Percentiles rank a stretch among this genome's conserved stretches.
Evolutionary conservation across 2,888 invertebrate species (phyloP).

Genomic region (Prosopocoilus inquinatus): DNA sequence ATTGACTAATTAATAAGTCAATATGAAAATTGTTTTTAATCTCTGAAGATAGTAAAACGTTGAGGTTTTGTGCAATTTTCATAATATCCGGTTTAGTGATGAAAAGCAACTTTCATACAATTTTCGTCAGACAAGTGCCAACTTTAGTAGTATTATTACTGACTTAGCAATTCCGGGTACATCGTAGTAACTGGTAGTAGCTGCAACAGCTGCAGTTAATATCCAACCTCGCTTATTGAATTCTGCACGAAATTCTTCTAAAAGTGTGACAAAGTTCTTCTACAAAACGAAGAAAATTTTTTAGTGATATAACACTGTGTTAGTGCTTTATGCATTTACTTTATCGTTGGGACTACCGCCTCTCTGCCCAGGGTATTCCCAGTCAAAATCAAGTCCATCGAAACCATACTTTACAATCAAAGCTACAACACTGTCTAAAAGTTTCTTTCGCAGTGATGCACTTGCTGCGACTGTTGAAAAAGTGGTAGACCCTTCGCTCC

Average conservation of each 20-base stretch:
- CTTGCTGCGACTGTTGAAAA: constrained; percentile 51
- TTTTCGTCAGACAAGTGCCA: too few relatives aligned
- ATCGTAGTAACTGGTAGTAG: constrained; percentile 59
- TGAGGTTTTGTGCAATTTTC: too few relatives aligned
- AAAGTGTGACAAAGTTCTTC: constrained; percentile 48
- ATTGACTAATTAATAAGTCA: too few relatives aligned
- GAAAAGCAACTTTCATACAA: too few relatives aligned
- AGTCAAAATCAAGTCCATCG: constrained; percentile 70
- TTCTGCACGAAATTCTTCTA: constrained; percentile 55
- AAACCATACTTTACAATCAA: constrained; percentile 59
- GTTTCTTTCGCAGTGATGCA: constrained; percentile 50
- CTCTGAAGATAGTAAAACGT: too few relatives aligned
- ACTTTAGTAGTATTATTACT: too few relatives aligned
- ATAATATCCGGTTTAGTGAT: too few relatives aligned
- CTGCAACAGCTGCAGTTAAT: constrained; percentile 61
- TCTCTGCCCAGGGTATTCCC: constrained; percentile 66
- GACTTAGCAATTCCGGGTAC: constrained; percentile 58
- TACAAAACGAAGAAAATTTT: background rate
- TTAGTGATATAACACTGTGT: too few relatives aligned
- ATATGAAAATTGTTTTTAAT: too few relatives aligned
- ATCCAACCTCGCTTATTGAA: constrained; percentile 55
- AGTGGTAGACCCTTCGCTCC: constrained; percentile 56
- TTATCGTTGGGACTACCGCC: constrained; percentile 43
- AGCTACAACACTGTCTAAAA: constrained; percentile 56
- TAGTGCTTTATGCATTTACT: constrained; percentile 20